Evolutionary conservation across 2,888 invertebrate species (phyloP), one percentile per base, ranked within the genome.

Genomic region (Synergus japonicus): DNA sequence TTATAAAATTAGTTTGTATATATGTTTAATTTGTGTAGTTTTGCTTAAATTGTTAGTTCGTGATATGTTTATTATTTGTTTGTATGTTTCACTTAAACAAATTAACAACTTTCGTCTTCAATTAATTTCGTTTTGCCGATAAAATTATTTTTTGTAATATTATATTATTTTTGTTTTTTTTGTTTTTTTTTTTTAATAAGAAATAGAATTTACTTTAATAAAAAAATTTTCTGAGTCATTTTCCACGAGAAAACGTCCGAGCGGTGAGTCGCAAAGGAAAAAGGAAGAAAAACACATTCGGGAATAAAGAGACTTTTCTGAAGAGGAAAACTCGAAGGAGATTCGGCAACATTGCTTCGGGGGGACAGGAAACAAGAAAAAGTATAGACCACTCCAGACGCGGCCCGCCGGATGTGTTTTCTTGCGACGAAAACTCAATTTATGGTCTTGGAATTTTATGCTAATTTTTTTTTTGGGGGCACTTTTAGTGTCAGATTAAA

Each of bases 371-470:
- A 73, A 73, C 29, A 15, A 73, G 49, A 54, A 73, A 73, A 73
- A 73, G 29, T 73, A 22, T 73, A 49, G 69, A 73, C 69, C 69
- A 73, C 49, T 73, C 29, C 69, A 73, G 49, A 49, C 69, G 29
- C 29, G 69, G 8, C 69, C 49, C 49, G 69, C 69, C 69, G 69
- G 69, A 73, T 73, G 49, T 73, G 37, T 73, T 54, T 54, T 73
- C 54, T 73, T 73, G 69, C 49, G 37, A 37, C 49, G 69, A 73
- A 54, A 73, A 73, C 69, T 49, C 29, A 73, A 73, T 73, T 73
- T 49, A 73, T 49, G 49, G 69, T 54, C 46, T 73, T 54, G 49
- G 49, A 37, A 29, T 49, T 54, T 73, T 49, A 29, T 49, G 37
- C 54, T 73, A 73, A 73, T 54, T 73, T 37, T 60, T 60, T 60